Percentiles rank a stretch among this genome's conserved stretches.
phyloP scores from a whole-genome alignment of 2,113 vertebrate species.

The Mastomys natalensis region DNA sequence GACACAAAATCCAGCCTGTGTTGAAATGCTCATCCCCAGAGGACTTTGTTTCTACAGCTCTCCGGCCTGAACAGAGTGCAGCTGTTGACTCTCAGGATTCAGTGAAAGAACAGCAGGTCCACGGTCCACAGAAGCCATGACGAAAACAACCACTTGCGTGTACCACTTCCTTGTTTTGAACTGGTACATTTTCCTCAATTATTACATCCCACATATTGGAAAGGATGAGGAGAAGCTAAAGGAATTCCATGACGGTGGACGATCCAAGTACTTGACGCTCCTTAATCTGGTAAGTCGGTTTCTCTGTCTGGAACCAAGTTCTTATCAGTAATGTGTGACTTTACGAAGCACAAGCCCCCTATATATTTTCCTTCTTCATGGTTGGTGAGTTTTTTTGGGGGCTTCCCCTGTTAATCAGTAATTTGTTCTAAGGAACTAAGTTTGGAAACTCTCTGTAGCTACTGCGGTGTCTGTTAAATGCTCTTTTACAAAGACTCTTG shows the following conservation, averaged over 20 bases:
- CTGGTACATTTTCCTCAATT: slow-evolving; percentile 86
- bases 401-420: slow-evolving; percentile 9
- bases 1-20: slow-evolving; percentile 53
- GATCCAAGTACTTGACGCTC: slow-evolving; percentile 88
- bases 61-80: neutral
- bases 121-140: slow-evolving; percentile 72
- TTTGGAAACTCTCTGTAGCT: neutral
- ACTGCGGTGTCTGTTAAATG: neutral
- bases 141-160: neutral
- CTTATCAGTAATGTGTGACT: slow-evolving; percentile 70
- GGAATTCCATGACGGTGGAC: slow-evolving; percentile 81
- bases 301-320: slow-evolving; percentile 51
- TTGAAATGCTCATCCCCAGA: neutral
- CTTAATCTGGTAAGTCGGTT: slow-evolving; percentile 89
- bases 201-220: slow-evolving; percentile 48
- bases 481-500: slow-evolving; percentile 39
- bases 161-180: slow-evolving; percentile 84
- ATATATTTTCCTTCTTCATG: neutral
- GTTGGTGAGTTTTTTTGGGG: neutral
- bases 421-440: neutral
- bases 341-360: neutral
- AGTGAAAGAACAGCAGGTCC: neutral
- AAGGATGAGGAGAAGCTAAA: slow-evolving; percentile 51
- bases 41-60: neutral
- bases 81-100: neutral